Conservation (phyloP, 2,797 vertebrate species). For the Bradypus variegatus region DNA sequence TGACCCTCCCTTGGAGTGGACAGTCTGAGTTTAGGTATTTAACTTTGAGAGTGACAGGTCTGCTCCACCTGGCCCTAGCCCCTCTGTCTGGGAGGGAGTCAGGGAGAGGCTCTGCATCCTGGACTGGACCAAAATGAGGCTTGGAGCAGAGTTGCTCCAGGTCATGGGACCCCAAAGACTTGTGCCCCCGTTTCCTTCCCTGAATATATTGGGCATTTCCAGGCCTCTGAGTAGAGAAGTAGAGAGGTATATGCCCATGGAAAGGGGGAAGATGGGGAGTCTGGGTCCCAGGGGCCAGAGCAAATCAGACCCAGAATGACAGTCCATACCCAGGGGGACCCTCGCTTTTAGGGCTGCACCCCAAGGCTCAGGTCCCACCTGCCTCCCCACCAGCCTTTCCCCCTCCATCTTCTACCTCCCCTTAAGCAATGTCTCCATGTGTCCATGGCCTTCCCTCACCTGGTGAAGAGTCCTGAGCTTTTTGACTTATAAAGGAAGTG, state of each 20-base stretch:
- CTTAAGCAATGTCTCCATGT: neutral
- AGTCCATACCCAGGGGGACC: neutral
- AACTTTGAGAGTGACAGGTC: neutral
- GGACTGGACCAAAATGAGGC: neutral
- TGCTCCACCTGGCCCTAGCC: neutral
- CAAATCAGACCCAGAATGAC: neutral
- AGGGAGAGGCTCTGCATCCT: neutral
- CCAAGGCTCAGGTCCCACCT: neutral
- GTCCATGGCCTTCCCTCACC: conserved; percentile 76
- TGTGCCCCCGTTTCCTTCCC: neutral
- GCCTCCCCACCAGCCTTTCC: neutral
- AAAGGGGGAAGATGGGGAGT: neutral
- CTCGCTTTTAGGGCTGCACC: neutral
- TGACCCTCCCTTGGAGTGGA: neutral
- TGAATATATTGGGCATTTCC: neutral
- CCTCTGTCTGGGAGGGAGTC: neutral
- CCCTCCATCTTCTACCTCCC: neutral
- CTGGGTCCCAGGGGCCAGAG: neutral
- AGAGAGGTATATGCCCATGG: neutral
- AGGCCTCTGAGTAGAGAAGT: neutral
- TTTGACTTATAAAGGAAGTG: conserved; percentile 99
- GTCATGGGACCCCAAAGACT: neutral
- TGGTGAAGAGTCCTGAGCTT: conserved; percentile 97
- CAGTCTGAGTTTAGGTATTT: neutral
- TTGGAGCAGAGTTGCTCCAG: neutral